Percentiles rank a stretch among this genome's conserved stretches.
phyloP scores from a whole-genome alignment of 2,113 vertebrate species.

The Collichthys lucidus region DNA sequence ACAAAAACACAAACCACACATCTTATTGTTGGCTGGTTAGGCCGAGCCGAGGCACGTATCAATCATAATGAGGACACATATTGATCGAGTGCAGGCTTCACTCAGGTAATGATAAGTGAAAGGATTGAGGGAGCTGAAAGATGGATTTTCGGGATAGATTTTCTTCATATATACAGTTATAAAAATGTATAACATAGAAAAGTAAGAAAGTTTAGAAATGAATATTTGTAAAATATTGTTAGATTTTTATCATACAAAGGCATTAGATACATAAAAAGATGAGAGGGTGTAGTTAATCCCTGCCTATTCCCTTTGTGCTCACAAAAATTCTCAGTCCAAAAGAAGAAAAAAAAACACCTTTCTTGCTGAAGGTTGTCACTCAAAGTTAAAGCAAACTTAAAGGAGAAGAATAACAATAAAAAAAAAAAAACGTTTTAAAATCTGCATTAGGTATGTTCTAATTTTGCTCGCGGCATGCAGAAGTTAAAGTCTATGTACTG shows the following conservation, averaged over 20 bases:
- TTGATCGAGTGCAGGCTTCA: constrained; percentile 51
- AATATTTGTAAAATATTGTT: constrained; percentile 5
- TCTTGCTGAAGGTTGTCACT: constrained; percentile 27
- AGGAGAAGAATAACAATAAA: constrained; percentile 23
- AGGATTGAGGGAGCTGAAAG: not conserved
- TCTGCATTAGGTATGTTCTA: not conserved
- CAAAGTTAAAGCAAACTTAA: constrained; percentile 37
- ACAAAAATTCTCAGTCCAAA: not conserved
- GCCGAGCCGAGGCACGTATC: constrained; percentile 24
- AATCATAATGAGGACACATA: constrained; percentile 43
- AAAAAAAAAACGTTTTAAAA: not conserved
- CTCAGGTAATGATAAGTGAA: constrained; percentile 55
- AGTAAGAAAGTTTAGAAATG: not conserved
- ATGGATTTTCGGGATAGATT: constrained; percentile 15
- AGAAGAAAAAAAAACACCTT: not conserved
- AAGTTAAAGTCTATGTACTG: constrained; percentile 9
- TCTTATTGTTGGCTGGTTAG: constrained; percentile 36
- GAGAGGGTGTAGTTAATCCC: not conserved
- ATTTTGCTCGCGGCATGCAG: constrained; percentile 22
- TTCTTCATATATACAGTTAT: constrained; percentile 3
- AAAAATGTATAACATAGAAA: not conserved
- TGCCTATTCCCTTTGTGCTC: not conserved
- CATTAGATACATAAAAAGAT: not conserved
- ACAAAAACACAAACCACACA: not conserved
- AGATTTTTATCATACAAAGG: not conserved